phyloP scores from a whole-genome alignment of 1,140 invertebrate genomes.

The Drosophila parvula region DNA sequence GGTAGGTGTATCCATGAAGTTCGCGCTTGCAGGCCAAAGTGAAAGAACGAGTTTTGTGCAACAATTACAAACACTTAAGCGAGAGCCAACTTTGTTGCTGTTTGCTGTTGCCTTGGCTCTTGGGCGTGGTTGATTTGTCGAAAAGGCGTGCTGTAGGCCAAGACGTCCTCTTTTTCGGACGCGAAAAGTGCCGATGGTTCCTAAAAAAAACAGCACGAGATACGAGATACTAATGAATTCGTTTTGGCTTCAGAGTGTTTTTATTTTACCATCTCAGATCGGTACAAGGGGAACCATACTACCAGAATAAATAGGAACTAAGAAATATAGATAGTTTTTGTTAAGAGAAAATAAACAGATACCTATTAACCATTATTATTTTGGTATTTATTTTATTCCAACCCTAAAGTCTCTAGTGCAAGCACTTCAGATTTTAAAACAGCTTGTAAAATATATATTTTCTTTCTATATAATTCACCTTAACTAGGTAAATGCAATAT shows the following conservation, averaged over 20 bases:
- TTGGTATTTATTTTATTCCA: too few relatives aligned
- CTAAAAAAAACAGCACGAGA: slow-evolving; percentile 4
- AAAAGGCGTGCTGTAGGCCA: slow-evolving; percentile 34
- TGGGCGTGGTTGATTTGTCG: slow-evolving; percentile 39
- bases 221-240: slow-evolving; percentile 9
- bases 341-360: background rate
- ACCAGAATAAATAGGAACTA: background rate
- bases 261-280: background rate
- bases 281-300: background rate
- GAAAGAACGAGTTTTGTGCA: slow-evolving; percentile 75
- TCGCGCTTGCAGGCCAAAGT: slow-evolving; percentile 79
- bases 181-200: slow-evolving; percentile 2
- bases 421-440: too few relatives aligned
- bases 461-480: background rate
- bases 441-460: too few relatives aligned
- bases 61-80: slow-evolving; percentile 64
- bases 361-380: too few relatives aligned
- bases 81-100: slow-evolving; percentile 18
- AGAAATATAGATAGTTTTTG: background rate
- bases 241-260: background rate
- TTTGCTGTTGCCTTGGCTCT: slow-evolving; percentile 5
- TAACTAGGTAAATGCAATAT: too few relatives aligned
- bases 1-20: slow-evolving; percentile 82
- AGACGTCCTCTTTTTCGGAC: slow-evolving; percentile 11
- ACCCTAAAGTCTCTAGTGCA: too few relatives aligned